Evolutionary conservation across 2,797 vertebrate genomes (phyloP), one percentile per base, ranked within the genome.

Genomic region (Pseudopleuronectes americanus): DNA sequence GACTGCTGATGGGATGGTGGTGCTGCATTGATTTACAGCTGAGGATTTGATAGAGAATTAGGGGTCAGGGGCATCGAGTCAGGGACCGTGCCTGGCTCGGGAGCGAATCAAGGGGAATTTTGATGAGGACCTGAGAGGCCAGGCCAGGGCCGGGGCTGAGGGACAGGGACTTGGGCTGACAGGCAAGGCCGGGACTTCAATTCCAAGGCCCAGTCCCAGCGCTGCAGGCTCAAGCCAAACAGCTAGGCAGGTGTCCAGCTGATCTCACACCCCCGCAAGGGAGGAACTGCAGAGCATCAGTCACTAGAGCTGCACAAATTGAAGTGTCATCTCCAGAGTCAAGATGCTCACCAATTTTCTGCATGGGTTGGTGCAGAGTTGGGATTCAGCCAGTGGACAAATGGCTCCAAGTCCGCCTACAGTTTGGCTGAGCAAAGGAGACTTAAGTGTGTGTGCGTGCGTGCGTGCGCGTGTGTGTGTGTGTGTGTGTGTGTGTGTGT

Each of bases 321-420:
- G 84, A 92, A 92, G 93, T 92, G 90, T 92, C 92, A 92, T 92
- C 88, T 92, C 92, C 82, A 91, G 90, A 93, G 90, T 93, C 84
- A 90, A 94, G 90, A 93, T 92, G 90, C 89, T 91, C 91, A 92
- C 87, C 89, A 93, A 93, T 95, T 94, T 93, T 94, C 93, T 93
- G 93, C 93, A 87, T 89, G 90, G 82, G 83, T 92, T 92, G 90
- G 85, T 91, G 84, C 85, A 80, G 86, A 89, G 89, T 84, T 92
- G 91, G 92, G 88, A 84, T 84, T 82, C 74, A 85, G 86, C 90
- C 90, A 89, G 80, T 84, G 86, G 87, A 89, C 88, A 88, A 92
- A 91, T 86, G 84, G 87, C 89, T 91, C 79, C 68, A 83, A 87
- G 84, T 88, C 78, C 87, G 68, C 78, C 90, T 84, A 85, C 90